A percentile compares a stretch with the other conserved stretches of the same genome.
These are phyloP conservation scores for Diabrotica undecimpunctata DNA, from an alignment of 1,140 invertebrate species.

Conservation along the genomic window DNA sequence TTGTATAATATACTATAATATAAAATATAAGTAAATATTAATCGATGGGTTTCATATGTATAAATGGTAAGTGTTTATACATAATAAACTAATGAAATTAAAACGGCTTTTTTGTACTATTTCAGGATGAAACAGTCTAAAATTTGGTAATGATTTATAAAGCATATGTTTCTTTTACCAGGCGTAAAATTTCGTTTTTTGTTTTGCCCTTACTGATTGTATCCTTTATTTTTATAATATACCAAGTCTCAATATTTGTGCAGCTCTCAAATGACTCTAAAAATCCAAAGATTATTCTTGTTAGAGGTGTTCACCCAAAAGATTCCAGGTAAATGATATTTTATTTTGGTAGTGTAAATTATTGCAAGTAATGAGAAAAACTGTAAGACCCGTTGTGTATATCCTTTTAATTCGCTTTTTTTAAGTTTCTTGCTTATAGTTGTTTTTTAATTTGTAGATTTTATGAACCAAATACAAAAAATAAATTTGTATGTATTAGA, in stretches of 20 bases:
- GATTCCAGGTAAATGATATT: no score
- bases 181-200: constrained; percentile 24
- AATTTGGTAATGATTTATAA: constrained; percentile 9
- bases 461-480: constrained; percentile 45
- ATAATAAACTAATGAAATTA: no score
- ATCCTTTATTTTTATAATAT: constrained; percentile 36
- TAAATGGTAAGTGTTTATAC: no score
- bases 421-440: no score
- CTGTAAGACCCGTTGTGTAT: no score
- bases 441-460: constrained; percentile 23
- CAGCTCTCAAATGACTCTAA: constrained; percentile 7
- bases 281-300: constrained; percentile 9
- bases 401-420: no score
- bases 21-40: no score
- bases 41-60: no score
- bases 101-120: no score
- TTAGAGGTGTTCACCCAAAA: constrained; percentile 6
- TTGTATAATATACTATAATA: no score
- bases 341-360: no score
- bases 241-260: constrained; percentile 35
- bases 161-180: constrained; percentile 13
- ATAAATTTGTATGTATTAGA: constrained; percentile 49
- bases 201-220: constrained; percentile 25
- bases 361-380: no score
- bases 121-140: background rate